These are phyloP conservation scores for Epizoanthus rinbou DNA, from an alignment of 92 coral and sea anemone genomes.

Conservation along the genomic window DNA sequence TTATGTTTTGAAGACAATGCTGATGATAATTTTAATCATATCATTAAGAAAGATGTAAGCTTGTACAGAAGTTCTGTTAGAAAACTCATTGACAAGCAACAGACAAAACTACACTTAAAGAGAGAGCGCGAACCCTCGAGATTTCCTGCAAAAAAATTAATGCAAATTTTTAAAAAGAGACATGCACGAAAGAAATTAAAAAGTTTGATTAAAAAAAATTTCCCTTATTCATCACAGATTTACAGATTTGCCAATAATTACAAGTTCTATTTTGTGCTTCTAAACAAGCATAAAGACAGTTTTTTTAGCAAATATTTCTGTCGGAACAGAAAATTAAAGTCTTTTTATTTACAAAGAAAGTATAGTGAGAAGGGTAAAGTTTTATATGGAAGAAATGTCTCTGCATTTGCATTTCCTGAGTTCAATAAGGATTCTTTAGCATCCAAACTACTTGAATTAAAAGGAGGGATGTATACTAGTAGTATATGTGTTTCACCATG, in stretches of 20 bases:
- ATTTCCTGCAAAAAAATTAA: slow-evolving; percentile 34
- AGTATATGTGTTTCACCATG: slow-evolving; percentile 34
- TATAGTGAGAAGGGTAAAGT: background rate
- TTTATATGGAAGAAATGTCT: slow-evolving; percentile 46
- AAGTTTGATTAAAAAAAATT: slow-evolving; percentile 18
- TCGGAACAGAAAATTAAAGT: slow-evolving; percentile 37
- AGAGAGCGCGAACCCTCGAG: slow-evolving; percentile 32
- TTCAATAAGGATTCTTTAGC: slow-evolving; percentile 41
- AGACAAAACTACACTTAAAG: slow-evolving; percentile 23
- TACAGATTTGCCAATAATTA: slow-evolving; percentile 28
- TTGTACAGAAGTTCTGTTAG: slow-evolving; percentile 37
- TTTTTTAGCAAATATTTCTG: slow-evolving; percentile 31
- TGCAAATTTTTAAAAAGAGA: slow-evolving; percentile 35
- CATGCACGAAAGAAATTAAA: slow-evolving; percentile 33
- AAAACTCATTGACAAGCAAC: slow-evolving; percentile 23
- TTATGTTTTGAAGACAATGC: slow-evolving; percentile 31
- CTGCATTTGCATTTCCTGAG: slow-evolving; percentile 46
- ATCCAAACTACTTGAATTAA: slow-evolving; percentile 40
- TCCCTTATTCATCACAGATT: slow-evolving; percentile 22
- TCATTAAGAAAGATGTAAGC: slow-evolving; percentile 16
- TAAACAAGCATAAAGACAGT: slow-evolving; percentile 29
- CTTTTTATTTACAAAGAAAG: slow-evolving; percentile 41
- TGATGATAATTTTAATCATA: slow-evolving; percentile 29
- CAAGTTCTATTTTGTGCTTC: slow-evolving; percentile 32
- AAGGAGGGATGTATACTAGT: slow-evolving; percentile 40